Evolutionary conservation across 2,113 vertebrate species (phyloP).

Genomic region (Muscicapa adusta): DNA sequence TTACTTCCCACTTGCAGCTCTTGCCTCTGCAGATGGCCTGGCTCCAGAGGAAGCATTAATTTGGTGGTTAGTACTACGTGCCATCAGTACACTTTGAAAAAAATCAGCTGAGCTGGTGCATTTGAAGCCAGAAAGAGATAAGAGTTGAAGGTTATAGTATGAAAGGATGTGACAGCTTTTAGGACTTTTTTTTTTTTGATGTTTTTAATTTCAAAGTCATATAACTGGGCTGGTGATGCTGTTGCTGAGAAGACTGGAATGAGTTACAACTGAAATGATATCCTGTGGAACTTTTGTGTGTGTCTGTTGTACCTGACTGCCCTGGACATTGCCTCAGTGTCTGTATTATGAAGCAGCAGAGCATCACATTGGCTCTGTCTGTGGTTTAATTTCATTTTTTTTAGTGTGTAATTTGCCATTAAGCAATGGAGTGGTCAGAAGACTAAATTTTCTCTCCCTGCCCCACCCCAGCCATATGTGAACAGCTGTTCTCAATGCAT

Average conservation of each 20-base stretch:
- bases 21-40: background rate
- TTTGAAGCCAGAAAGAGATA: background rate
- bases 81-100: background rate
- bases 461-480: background rate
- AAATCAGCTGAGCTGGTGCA: background rate
- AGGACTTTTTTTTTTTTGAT: background rate
- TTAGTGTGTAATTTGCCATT: background rate
- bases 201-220: background rate
- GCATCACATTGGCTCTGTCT: background rate
- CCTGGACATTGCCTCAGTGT: background rate
- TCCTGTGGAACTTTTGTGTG: background rate
- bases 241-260: background rate
- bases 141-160: constrained; percentile 4
- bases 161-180: background rate
- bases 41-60: background rate
- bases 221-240: background rate
- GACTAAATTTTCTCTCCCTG: background rate
- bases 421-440: background rate
- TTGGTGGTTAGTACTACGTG: background rate
- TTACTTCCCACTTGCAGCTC: background rate
- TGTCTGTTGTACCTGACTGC: background rate
- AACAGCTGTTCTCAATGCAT: constrained; percentile 30
- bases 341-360: background rate
- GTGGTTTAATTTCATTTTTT: background rate
- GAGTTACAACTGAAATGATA: background rate